Base-by-base conservation (phyloP, 2,888 invertebrate species). In the Lobophora halterata region DNA sequence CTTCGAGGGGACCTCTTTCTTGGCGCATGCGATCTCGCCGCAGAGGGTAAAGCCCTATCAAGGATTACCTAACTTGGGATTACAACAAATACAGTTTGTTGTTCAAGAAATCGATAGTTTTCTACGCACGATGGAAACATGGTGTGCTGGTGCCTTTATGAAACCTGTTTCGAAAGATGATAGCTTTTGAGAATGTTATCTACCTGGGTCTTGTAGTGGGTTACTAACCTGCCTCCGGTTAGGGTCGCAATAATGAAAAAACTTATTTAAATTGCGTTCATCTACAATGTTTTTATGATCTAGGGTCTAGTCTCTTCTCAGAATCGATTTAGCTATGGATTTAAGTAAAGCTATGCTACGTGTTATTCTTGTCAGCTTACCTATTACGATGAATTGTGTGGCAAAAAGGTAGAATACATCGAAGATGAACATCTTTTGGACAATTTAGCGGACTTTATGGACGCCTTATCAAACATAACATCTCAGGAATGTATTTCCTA, bases 11-110 rank as follows among this genome's bases (percentile, higher is more conserved):
- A 39, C 39, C 47, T 49, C 40, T 46, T 49, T 37, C 48, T 57
- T 55, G 58, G 66, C 66, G 66, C 66, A 67, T 67, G 67, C 67
- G 67, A 55, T 56, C 50, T 61, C 45, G 52, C 44, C 40, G 38
- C 45, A 35, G 49, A 51, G 38, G 46, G 60, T 54, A 52, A 52
- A 54, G 34, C 51, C 42, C 37, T 34, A 36, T 36, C 46, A 48
- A 54, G 57, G 60, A 61, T 60, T 63, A 58, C 64, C 55, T 55
- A 46, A 40, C 46, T 45, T 20, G 38, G 53, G 55, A 61, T 65
- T 62, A 66, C 57, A 51, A 55, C 33, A 58, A 45, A 38, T 43
- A 30, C 31, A 29, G 20, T n/a, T n/a, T n/a, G n/a, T 21, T 25
- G 49, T 30, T 43, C 26, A 26, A 58, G 50, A 61, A 62, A 64